A percentile compares a stretch with the other conserved stretches of the same genome.
Conservation (phyloP, 1,140 invertebrate species). For the Drosophila watanabei region DNA sequence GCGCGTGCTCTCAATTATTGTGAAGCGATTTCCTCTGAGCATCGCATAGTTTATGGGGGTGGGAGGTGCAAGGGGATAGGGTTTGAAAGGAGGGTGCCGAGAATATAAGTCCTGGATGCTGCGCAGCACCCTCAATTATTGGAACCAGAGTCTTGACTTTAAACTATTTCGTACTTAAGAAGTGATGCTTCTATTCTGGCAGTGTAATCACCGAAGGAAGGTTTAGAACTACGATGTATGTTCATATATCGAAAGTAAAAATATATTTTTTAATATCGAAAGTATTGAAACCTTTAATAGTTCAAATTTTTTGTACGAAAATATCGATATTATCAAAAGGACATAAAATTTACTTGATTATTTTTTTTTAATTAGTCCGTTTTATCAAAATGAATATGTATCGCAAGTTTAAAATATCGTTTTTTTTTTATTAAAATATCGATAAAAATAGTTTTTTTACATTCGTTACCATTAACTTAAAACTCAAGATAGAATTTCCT, state of each 20-base stretch:
- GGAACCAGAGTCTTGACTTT: neutral
- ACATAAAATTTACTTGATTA: too few relatives aligned
- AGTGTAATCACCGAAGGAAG: too few relatives aligned
- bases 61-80: neutral
- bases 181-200: neutral
- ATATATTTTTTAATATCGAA: neutral
- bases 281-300: neutral
- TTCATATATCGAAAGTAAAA: neutral
- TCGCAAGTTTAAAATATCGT: too few relatives aligned
- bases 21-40: constrained; percentile 54
- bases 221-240: too few relatives aligned
- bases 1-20: constrained; percentile 78
- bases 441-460: too few relatives aligned
- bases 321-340: too few relatives aligned
- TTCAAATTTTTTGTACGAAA: neutral
- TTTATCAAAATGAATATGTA: too few relatives aligned
- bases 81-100: neutral
- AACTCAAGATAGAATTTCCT: too few relatives aligned
- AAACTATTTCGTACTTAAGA: neutral
- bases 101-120: neutral
- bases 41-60: neutral
- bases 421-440: too few relatives aligned
- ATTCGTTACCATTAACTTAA: too few relatives aligned
- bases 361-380: too few relatives aligned
- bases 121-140: neutral